Evolutionary conservation across 2,113 vertebrate genomes (phyloP).

Genomic region (Megaleporinus macrocephalus): DNA sequence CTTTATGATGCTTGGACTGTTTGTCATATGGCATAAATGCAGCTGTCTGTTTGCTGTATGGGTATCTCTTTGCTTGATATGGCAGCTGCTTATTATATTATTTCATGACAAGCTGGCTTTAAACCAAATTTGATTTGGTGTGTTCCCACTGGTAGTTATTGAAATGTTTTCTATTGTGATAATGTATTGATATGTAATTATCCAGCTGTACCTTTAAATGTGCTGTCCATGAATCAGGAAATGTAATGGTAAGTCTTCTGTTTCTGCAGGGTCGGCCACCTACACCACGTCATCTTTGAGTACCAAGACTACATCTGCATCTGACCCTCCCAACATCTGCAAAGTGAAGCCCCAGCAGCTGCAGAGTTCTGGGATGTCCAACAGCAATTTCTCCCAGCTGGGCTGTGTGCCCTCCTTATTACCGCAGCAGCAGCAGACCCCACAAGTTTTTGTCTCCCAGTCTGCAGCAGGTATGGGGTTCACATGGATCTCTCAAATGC

Average conservation of each 20-base stretch:
- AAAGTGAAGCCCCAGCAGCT: slow-evolving; percentile 98
- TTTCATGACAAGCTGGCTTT: too few relatives aligned
- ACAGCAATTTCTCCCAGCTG: slow-evolving; percentile 91
- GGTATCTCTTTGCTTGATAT: too few relatives aligned
- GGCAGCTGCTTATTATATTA: too few relatives aligned
- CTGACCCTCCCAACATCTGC: slow-evolving; percentile 97
- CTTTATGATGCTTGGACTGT: too few relatives aligned
- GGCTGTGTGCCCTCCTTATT: slow-evolving; percentile 94
- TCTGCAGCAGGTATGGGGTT: slow-evolving; percentile 90
- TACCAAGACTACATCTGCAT: slow-evolving; percentile 94
- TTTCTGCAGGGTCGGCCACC: slow-evolving; percentile 87
- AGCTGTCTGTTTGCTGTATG: too few relatives aligned
- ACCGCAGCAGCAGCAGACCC: slow-evolving; percentile 94
- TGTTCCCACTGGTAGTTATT: too few relatives aligned
- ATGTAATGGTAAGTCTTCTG: background rate
- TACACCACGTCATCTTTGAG: slow-evolving; percentile 95
- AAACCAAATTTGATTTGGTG: too few relatives aligned
- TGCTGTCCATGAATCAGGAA: background rate
- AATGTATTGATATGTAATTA: too few relatives aligned
- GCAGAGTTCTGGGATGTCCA: slow-evolving; percentile 78
- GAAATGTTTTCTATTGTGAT: too few relatives aligned
- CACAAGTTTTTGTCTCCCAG: slow-evolving; percentile 97
- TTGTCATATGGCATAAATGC: too few relatives aligned
- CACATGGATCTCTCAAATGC: background rate
- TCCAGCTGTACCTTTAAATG: too few relatives aligned